Percentiles rank a stretch among this genome's conserved stretches.
Evolutionary conservation across 1,140 invertebrate genomes (phyloP).

Genomic region (Ips typographus): DNA sequence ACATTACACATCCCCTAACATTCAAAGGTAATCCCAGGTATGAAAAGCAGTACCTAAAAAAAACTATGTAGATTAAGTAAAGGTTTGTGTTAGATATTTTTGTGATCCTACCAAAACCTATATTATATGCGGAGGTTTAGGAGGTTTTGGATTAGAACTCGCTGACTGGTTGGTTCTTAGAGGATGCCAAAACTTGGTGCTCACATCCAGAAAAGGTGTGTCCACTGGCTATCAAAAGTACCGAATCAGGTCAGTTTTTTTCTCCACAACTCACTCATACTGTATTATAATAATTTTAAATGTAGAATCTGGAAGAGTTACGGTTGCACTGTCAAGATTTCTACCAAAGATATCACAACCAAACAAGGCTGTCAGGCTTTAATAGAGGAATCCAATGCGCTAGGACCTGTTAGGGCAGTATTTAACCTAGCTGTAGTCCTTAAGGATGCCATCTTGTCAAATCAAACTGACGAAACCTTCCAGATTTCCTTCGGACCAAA

Average conservation of each 20-base stretch:
- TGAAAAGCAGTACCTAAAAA: not conserved
- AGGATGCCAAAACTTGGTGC: constrained; percentile 74
- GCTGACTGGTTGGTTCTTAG: constrained; percentile 82
- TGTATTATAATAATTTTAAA: not conserved
- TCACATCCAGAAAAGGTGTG: constrained; percentile 78
- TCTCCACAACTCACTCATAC: not conserved
- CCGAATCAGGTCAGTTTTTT: constrained; percentile 57
- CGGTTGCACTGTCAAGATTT: constrained; percentile 57
- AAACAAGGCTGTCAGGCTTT: constrained; percentile 58
- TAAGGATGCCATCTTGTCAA: constrained; percentile 56
- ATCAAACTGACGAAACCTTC: constrained; percentile 58
- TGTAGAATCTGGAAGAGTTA: constrained; percentile 58
- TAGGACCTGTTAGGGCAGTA: constrained; percentile 70
- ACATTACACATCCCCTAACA: not conserved
- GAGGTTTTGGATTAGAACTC: constrained; percentile 88
- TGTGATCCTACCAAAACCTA: constrained; percentile 57
- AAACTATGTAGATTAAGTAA: not conserved
- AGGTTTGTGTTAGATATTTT: constrained; percentile 38
- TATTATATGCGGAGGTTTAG: constrained; percentile 73
- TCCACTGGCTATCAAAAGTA: constrained; percentile 77
- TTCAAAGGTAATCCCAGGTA: constrained; percentile 28
- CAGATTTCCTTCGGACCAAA: constrained; percentile 55
- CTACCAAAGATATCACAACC: constrained; percentile 54
- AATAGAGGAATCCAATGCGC: constrained; percentile 57
- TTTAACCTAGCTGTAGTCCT: constrained; percentile 76